A percentile compares a stretch with the other conserved stretches of the same genome.
These are phyloP conservation scores for Columba guinea DNA, from an alignment of 2,797 vertebrate species.

Conservation along the genomic window DNA sequence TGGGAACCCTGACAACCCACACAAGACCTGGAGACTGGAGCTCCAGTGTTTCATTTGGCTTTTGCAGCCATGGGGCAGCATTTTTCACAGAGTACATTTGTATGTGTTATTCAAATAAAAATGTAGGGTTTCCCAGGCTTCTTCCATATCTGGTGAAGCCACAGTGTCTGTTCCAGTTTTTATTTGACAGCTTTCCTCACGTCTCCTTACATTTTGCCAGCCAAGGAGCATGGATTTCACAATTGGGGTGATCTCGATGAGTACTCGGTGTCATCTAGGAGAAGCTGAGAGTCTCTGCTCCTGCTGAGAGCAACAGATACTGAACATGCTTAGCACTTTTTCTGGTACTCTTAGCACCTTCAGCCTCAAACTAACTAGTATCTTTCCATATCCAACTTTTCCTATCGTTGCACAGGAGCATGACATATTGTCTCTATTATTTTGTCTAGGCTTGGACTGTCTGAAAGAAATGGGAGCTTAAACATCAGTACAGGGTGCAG, in stretches of 20 bases:
- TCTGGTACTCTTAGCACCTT: neutral
- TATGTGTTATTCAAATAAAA: neutral
- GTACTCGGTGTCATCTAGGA: neutral
- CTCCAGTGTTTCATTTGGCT: fast-evolving
- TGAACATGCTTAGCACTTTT: neutral
- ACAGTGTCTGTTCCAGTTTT: neutral
- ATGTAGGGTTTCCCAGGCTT: neutral
- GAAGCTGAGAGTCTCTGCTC: neutral
- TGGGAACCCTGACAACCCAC: fast-evolving
- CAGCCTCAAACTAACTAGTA: neutral
- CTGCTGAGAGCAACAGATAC: neutral
- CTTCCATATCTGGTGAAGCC: neutral
- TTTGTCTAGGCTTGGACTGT: neutral
- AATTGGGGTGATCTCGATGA: neutral
- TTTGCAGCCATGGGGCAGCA: neutral
- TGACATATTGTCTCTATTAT: neutral
- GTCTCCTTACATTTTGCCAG: neutral
- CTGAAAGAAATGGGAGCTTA: neutral
- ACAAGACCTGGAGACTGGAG: fast-evolving
- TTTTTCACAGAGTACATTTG: neutral
- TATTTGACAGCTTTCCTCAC: neutral
- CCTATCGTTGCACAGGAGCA: fast-evolving
- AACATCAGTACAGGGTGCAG: neutral
- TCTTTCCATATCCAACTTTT: neutral
- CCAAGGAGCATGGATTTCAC: neutral